Evolutionary conservation across 2,797 vertebrate species (phyloP), one percentile per base, ranked within the genome.

Genomic region (Dallia pectoralis): DNA sequence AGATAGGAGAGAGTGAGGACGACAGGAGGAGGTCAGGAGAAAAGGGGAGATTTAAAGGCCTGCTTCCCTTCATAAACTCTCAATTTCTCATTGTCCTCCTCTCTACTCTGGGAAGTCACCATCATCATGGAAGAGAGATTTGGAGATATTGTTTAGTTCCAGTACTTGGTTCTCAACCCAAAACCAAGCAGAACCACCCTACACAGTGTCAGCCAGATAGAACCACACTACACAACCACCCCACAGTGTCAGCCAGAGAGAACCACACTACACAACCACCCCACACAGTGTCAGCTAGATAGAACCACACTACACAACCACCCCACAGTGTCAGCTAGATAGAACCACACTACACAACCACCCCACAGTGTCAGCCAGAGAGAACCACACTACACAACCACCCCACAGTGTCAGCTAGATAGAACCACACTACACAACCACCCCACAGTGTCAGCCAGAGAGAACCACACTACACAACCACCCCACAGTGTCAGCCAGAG

Each of bases 131-230:
- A 14, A 16, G 29, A 16, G 72, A 80, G 68, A 87, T 87, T 83
- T 87, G 82, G 89, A 90, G 90, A 89, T 83, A 83, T 84, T 84
- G 73, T 83, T 80, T 76, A 80, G 81, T 83, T 79, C 71, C 74
- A 81, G 71, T 82, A 62, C 15, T 85, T 82, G 76, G 73, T 61
- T 84, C 73, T 83, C 68, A 78, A 84, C 79, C 75, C 0, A 4
- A 32, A 79, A 74, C 80, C 83, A 84, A 79, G 68, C 53, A 6
- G 48, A 73, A 70, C 9, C 5, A 75, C 71, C 72, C 75, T 33
- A 27, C 40, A 74, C 71, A 59, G n/a, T 25, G 18, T 59, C 67
- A 25, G 72, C 78, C 40, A 44, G 66, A n/a, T n/a, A n/a, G n/a
- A n/a, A n/a, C n/a, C n/a, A n/a, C n/a, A n/a, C n/a, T n/a, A n/a